A percentile compares a stretch with the other conserved stretches of the same genome.
Evolutionary conservation across 1,140 invertebrate genomes (phyloP).

Genomic region (Nebria ingens): DNA sequence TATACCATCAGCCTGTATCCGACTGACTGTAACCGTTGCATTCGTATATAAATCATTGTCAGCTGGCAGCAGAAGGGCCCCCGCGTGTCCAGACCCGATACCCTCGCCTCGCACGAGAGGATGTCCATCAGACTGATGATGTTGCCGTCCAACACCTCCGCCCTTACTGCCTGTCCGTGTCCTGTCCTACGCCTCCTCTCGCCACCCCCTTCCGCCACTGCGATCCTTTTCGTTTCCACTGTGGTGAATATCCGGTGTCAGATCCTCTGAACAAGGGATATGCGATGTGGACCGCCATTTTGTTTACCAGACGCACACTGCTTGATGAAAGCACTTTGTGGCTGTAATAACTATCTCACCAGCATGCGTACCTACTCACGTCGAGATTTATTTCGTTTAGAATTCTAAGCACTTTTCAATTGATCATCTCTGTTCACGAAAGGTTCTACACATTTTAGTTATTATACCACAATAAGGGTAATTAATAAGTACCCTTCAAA

Average conservation of each 20-base stretch:
- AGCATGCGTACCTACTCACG: too few relatives aligned
- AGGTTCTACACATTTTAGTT: too few relatives aligned
- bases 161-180: not conserved
- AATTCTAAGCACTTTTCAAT: too few relatives aligned
- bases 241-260: not conserved
- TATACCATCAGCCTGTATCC: constrained; percentile 5
- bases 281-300: not conserved
- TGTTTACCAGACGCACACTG: too few relatives aligned
- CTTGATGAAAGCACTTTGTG: too few relatives aligned
- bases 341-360: too few relatives aligned
- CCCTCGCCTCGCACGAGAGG: constrained; percentile 1
- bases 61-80: not conserved
- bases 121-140: constrained; percentile 3
- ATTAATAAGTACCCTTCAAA: too few relatives aligned
- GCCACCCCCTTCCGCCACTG: not conserved
- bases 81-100: not conserved
- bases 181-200: not conserved
- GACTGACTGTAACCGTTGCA: constrained; percentile 1
- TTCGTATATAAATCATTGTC: constrained; percentile 8
- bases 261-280: not conserved
- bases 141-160: not conserved
- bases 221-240: not conserved
- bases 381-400: too few relatives aligned
- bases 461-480: too few relatives aligned
- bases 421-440: too few relatives aligned